phyloP scores from a whole-genome alignment of 2,113 vertebrate genomes.

The Grammomys dolichurus region DNA sequence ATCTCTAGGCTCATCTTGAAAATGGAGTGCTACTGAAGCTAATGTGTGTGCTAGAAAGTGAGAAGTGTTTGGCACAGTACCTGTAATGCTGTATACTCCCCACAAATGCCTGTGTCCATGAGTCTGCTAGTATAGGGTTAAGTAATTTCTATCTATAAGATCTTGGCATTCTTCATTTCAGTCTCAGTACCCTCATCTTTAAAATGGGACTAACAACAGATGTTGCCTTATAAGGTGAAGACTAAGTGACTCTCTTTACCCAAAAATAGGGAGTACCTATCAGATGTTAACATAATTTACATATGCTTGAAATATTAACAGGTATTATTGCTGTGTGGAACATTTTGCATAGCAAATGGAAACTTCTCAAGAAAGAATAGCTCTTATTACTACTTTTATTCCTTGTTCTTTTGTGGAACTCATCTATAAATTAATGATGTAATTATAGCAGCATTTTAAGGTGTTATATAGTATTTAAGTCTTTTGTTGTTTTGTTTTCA shows the following conservation, averaged over 20 bases:
- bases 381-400: neutral
- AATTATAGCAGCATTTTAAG: neutral
- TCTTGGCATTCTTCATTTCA: neutral
- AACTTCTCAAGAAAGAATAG: neutral
- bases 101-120: too few species aligned
- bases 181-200: neutral
- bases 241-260: neutral
- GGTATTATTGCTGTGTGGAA: neutral
- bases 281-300: neutral
- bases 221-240: neutral
- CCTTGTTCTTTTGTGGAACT: neutral
- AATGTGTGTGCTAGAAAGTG: accelerated
- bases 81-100: neutral
- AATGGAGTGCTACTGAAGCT: neutral
- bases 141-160: neutral
- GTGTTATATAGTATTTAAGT: neutral
- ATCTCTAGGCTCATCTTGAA: neutral
- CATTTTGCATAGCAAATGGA: neutral
- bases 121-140: neutral
- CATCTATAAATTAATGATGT: neutral
- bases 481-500: conserved; percentile 9
- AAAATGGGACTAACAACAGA: neutral
- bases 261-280: neutral
- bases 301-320: neutral
- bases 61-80: neutral